Evolutionary conservation across 2,113 vertebrate genomes (phyloP), one percentile per base, ranked within the genome.

Genomic region (Triplophysa tibetana): DNA sequence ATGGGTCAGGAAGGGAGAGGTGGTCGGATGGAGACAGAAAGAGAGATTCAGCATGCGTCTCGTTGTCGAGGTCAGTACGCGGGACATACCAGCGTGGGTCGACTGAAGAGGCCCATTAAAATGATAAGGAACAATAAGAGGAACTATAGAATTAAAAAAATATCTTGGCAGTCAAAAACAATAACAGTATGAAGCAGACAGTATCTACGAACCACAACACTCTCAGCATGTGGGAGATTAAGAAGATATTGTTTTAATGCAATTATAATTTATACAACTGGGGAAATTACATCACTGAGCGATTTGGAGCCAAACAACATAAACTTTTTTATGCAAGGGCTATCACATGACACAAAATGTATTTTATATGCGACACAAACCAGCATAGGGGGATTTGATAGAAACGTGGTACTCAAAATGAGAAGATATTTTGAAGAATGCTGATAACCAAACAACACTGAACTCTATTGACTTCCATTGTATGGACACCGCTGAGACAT

Each of bases 101-200:
- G 87, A 85, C 88, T 90, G 89, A 90, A 91, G 91, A 90, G 91
- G 90, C 91, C 88, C 88, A 91, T 91, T 90, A 89, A 94, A 91
- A 84, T 94, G 95, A 96, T 95, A 95, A 95, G 90, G 90, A 95
- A 96, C 95, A 96, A 97, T 96, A 86, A 89, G 88, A 95, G 95
- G 95, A 96, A 97, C 94, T 93, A 89, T 89, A 87, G 87, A 83
- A 89, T 81, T 38, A 88, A 90, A 90, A 88, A 21, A 92, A 89
- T 84, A 91, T 91, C 89, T 90, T 86, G 88, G 88, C 17, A 66
- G 92, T 93, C 92, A 92, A 91, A 87, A 86, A 88, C 85, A 93
- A 94, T 90, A 92, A 91, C 90, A 87, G 89, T 87, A 78, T 82
- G 87, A 87, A 77, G 81, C 86, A 78, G 86, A 83, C 82, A 69